A percentile compares a stretch with the other conserved stretches of the same genome.
These are phyloP conservation scores for Polia nebulosa DNA, from an alignment of 2,888 invertebrate genomes.

Conservation along the genomic window DNA sequence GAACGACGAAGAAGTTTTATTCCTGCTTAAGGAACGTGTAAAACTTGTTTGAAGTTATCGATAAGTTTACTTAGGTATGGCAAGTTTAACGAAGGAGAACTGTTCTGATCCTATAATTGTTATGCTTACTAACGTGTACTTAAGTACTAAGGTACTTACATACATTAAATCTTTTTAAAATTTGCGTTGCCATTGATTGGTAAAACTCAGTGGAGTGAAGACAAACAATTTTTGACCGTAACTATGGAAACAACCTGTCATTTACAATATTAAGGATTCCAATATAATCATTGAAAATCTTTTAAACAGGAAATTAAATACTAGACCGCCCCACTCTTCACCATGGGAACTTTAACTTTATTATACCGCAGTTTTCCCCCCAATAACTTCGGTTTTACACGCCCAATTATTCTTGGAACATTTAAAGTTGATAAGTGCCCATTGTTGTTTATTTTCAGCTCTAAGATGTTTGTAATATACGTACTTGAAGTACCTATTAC, in stretches of 20 bases:
- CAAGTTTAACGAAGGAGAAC: slow-evolving; percentile 44
- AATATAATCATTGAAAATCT: slow-evolving; percentile 9
- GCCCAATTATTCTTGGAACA: slow-evolving; percentile 20
- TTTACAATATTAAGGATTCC: slow-evolving; percentile 7
- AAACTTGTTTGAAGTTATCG: slow-evolving; percentile 44
- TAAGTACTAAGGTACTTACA: too few species aligned
- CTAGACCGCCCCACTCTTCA: too few species aligned
- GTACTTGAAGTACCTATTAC: background rate
- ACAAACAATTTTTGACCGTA: background rate
- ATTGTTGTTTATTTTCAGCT: slow-evolving; percentile 12
- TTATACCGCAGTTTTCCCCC: slow-evolving; percentile 9
- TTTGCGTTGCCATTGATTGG: background rate
- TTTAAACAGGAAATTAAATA: slow-evolving; percentile 12
- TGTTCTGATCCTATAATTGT: slow-evolving; percentile 31
- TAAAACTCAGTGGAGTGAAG: background rate
- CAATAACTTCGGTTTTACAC: slow-evolving; percentile 26
- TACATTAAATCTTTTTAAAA: background rate
- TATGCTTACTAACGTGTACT: background rate
- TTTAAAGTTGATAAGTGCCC: slow-evolving; percentile 10
- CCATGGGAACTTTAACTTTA: background rate
- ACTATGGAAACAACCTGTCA: background rate
- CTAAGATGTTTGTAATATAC: background rate
- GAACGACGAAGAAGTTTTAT: slow-evolving; percentile 39
- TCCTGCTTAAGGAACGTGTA: slow-evolving; percentile 33
- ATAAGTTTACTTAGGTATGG: slow-evolving; percentile 36